Conservation (phyloP, 2,113 vertebrate genomes). For the Conger conger region DNA sequence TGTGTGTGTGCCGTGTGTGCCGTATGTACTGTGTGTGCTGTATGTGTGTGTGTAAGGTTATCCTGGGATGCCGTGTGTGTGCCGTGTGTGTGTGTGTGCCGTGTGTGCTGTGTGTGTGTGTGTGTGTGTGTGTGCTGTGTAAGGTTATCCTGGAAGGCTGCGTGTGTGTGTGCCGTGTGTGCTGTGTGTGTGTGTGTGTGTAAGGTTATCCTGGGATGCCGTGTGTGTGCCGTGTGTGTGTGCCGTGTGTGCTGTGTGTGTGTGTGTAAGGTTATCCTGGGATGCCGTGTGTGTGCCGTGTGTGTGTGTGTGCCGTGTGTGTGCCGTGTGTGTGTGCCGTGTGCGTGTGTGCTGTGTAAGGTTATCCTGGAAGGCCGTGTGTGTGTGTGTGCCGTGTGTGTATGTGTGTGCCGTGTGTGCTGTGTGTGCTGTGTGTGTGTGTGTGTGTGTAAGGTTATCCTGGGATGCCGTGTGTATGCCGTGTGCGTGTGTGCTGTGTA, state of each 20-base stretch:
- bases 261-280: neutral
- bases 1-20: too few relatives aligned
- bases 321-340: neutral
- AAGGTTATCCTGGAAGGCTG: slow-evolving; percentile 5
- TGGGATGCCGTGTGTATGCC: neutral
- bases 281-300: neutral
- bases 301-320: neutral
- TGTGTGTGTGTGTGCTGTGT: neutral
- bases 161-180: neutral
- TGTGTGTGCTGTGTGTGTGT: neutral
- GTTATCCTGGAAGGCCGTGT: slow-evolving; percentile 7
- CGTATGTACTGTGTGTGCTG: neutral
- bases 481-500: too few relatives aligned
- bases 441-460: neutral
- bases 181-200: neutral
- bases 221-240: too few relatives aligned
- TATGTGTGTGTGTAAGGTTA: slow-evolving; percentile 1
- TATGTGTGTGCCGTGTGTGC: neutral
- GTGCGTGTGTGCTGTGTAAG: neutral
- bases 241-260: neutral
- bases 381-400: too few relatives aligned
- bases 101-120: neutral
- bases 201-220: slow-evolving; percentile 2
- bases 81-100: neutral
- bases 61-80: neutral